Conservation (phyloP, 2,797 vertebrate genomes). For the Microcaecilia unicolor region DNA sequence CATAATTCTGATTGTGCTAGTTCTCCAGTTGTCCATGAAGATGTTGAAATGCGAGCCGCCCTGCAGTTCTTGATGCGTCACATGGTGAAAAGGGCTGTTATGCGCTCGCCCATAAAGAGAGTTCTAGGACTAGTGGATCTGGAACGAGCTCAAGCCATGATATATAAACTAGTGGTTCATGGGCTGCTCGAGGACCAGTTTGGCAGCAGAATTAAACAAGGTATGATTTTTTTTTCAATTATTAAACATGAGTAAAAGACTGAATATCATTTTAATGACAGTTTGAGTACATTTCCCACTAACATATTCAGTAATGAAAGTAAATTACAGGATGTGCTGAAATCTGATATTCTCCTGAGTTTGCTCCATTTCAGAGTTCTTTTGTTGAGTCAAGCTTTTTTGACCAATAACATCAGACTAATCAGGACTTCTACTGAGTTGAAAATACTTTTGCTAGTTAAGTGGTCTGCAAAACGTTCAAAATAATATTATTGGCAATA, state of each 20-base stretch:
- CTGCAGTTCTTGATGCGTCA: constrained; percentile 95
- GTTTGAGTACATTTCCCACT: no score
- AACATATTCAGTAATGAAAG: no score
- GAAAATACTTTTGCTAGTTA: no score
- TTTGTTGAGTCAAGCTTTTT: no score
- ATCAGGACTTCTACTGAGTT: no score
- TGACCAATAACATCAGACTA: no score
- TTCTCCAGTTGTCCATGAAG: constrained; percentile 82
- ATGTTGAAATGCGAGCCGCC: constrained; percentile 85
- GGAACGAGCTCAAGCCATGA: constrained; percentile 92
- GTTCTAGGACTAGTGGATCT: constrained; percentile 82
- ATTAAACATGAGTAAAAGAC: no score
- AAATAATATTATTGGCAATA: no score
- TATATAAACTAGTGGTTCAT: constrained; percentile 89
- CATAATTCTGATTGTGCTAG: constrained; percentile 83
- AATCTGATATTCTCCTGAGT: no score
- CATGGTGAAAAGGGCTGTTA: constrained; percentile 93
- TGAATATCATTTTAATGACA: neutral
- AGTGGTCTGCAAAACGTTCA: no score
- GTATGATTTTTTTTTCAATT: constrained; percentile 51
- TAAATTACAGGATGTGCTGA: no score
- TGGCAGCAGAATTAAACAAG: constrained; percentile 66
- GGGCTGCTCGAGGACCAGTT: constrained; percentile 84
- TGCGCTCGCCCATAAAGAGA: constrained; percentile 91
- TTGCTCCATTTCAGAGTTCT: no score